Evolutionary conservation across 92 coral and sea anemone species (phyloP), one percentile per base, ranked within the genome.

Genomic region (Zoanthus solanderi): DNA sequence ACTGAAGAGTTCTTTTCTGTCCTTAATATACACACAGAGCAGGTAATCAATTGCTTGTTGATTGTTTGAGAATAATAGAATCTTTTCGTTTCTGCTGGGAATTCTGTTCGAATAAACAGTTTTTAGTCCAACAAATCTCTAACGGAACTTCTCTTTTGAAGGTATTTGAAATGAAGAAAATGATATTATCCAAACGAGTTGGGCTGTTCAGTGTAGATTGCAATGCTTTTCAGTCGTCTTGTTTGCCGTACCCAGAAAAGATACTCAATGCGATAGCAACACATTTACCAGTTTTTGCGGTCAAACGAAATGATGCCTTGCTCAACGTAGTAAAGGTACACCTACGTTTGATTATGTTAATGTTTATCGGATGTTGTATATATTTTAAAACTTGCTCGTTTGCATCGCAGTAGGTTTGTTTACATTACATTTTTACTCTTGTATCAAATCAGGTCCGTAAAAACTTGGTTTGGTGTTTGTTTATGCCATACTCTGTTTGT

Each of bases 231-330:
- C 95, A 93, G 46, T 91, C 83, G 13, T 88, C 93, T 9, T 89
- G 97, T 63, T 90, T 97, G 56, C 99, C 99, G 1, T 97, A 84
- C 66, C 99, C 98, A 29, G 89, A 90, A 46, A 89, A 83, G 37
- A 94, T 97, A 44, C 83, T 97, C 14, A 73, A 86, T 32, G 96
- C 90, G 44, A 93, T 95, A 54, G 94, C 89, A 68, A 72, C 90
- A 78, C 97, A 97, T 79, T 79, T 97, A 37, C 99, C 99, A 53
- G 93, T 94, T 34, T 92, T 95, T 56, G 99, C 99, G 54, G 97
- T 98, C 29, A 92, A 74, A 44, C 88, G 96, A 30, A 97, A 97
- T 37, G 96, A 97, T 80, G 92, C 91, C 12, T 89, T 97, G 47
- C 90, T 95, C 18, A 92, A 85, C 71, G 94, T 97, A 16, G 92